Evolutionary conservation across 2,797 vertebrate genomes (phyloP), one percentile per base, ranked within the genome.

Genomic region (Brotula barbata): DNA sequence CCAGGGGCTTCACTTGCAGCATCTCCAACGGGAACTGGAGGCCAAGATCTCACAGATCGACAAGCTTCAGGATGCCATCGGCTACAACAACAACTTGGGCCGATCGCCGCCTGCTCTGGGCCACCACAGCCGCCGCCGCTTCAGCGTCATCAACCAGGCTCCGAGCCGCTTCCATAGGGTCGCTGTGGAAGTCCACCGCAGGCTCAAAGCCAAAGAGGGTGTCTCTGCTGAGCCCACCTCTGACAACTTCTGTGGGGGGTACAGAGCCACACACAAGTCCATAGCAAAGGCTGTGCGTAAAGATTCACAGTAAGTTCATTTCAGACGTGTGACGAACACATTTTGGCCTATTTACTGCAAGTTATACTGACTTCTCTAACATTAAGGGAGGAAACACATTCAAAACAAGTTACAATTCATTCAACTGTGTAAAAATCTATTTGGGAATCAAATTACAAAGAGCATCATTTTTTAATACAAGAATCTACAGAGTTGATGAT

Each of bases 221-320:
- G 92, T 93, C 52, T 93, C 92, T 5, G 92, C 92, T 1, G 92
- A 93, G 41, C 92, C 92, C 48, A 92, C 91, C 2, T 92, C 92
- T 0, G 82, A 87, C 2, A 82, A 89, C 61, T 92, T 91, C 71
- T 90, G 82, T 21, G 75, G 67, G 16, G 79, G 78, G 4, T 71
- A 81, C 37, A 85, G 64, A 37, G 67, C 50, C 39, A 68, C 81
- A 34, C 72, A 84, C 16, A 33, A 50, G 20, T 86, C 86, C 6
- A 53, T 58, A 2, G 77, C 83, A 25, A 89, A 84, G 71, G 55
- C 76, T 2, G 45, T 89, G n/a, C 81, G 68, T 55, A 93, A 93
- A 78, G 83, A 90, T 66, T 90, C 92, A 14, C 68, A 76, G 90
- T 91, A 72, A 87, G 88, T 87, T 17, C 23, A 50, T 42, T n/a